Conservation (phyloP, 2,797 vertebrate genomes). For the Carapus acus region DNA sequence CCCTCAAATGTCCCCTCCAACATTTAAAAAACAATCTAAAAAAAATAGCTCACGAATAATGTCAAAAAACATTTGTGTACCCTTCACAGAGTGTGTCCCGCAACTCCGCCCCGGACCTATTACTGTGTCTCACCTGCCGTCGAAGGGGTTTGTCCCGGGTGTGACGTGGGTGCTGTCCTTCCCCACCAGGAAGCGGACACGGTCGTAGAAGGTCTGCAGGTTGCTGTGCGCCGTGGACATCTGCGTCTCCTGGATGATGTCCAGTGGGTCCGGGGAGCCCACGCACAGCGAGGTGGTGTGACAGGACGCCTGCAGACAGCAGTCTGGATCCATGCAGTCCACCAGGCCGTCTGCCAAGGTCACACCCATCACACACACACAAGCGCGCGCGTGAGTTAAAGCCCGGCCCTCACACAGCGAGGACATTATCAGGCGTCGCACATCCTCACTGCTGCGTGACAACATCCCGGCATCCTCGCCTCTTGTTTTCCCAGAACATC, state of each 20-base stretch:
- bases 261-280: conserved; percentile 92
- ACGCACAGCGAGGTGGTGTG: conserved; percentile 84
- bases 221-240: conserved; percentile 78
- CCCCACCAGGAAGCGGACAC: conserved; percentile 91
- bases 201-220: conserved; percentile 89
- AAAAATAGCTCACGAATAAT: no score
- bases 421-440: conserved; percentile 8
- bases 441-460: conserved; percentile 11
- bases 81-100: no score
- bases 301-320: conserved; percentile 91
- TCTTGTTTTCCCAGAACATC: conserved; percentile 13
- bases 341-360: conserved; percentile 85
- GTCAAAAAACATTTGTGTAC: no score
- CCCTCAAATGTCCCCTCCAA: no score
- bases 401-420: conserved; percentile 35
- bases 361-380: conserved; percentile 39
- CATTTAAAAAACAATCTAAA: no score
- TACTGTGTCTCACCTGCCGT: conserved; percentile 84
- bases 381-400: conserved; percentile 32
- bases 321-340: conserved; percentile 99
- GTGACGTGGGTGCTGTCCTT: conserved; percentile 91
- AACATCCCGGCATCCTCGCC: neutral
- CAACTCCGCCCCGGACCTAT: no score
- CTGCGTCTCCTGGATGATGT: conserved; percentile 95
- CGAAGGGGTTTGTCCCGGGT: conserved; percentile 87